Evolutionary conservation across 2,113 vertebrate species (phyloP), one percentile per base, ranked within the genome.

Genomic region (Corythaixoides concolor): DNA sequence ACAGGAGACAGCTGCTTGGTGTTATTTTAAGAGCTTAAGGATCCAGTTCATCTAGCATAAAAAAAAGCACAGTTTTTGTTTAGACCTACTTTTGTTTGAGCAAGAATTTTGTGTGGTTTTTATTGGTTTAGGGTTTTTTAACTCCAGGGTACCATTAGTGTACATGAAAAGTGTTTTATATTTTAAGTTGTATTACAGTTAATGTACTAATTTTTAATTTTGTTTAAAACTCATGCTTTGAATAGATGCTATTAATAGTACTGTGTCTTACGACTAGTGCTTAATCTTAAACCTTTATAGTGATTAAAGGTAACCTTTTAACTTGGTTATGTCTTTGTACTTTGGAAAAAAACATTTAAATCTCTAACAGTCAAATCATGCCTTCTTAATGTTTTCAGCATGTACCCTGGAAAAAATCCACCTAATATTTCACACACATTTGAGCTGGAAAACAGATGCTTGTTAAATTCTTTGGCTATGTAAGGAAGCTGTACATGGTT

Each of bases 361-460:
- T 75, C 53, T 91, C 67, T 23, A 74, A 47, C 81, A 93, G 85
- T 84, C 84, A 78, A 28, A 83, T 95, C 89, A 94, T 96, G 85
- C 88, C 56, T 67, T 28, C 90, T 82, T 96, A 96, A 96, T 97
- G 93, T 93, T 96, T 97, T 96, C 96, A 96, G 92, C 96, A 96
- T 97, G 95, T 95, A 94, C 78, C 78, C 84, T 97, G 96, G 95
- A 97, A 92, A 93, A 95, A 92, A 91, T 96, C 92, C 96, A 96
- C 93, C 80, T 95, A 96, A 96, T 96, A 96, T 95, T 97, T 97
- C 92, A 96, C 94, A 96, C 90, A 95, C 95, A 93, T 93, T 87
- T 95, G 87, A 97, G 87, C 92, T 97, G 95, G 89, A 97, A 96
- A 97, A 96, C 97, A 97, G 95, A 96, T 96, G 96, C 86, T 95